Conservation (phyloP, 2,113 vertebrate genomes). For the Cyprinodon tularosa region DNA sequence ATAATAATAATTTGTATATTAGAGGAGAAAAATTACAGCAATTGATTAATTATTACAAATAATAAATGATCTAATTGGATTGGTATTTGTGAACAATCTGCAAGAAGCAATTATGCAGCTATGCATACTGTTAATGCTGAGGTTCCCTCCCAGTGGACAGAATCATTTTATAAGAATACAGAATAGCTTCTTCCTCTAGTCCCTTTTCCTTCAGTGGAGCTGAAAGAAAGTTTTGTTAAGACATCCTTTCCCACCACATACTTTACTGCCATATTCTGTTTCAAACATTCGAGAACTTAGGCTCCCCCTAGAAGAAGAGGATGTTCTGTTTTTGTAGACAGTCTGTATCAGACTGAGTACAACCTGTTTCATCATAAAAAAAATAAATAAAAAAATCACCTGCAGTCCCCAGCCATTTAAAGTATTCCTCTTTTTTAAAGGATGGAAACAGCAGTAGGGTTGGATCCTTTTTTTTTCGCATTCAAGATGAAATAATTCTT, state of each 20-base stretch:
- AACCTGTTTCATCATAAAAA: not conserved
- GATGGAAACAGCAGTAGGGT: not conserved
- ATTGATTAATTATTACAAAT: not conserved
- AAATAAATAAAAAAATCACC: not conserved
- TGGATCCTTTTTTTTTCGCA: not conserved
- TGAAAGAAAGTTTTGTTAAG: not conserved
- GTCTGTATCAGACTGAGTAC: not conserved
- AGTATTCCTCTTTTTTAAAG: not conserved
- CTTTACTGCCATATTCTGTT: not conserved
- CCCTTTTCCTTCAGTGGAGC: not conserved
- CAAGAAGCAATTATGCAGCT: not conserved
- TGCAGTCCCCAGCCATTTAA: not conserved
- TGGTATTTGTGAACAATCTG: not conserved
- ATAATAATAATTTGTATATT: not conserved
- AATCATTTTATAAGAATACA: not conserved
- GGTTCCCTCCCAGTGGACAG: not conserved
- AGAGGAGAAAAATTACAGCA: not conserved
- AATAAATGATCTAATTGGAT: not conserved
- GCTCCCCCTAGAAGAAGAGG: not conserved
- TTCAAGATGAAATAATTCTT: not conserved
- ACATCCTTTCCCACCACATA: not conserved
- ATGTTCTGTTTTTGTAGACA: too few species aligned
- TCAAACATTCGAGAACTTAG: not conserved
- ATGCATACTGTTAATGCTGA: not conserved
- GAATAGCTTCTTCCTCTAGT: not conserved